A percentile compares a stretch with the other conserved stretches of the same genome.
Conservation (phyloP, 2,797 vertebrate genomes). For the Sphaeramia orbicularis region DNA sequence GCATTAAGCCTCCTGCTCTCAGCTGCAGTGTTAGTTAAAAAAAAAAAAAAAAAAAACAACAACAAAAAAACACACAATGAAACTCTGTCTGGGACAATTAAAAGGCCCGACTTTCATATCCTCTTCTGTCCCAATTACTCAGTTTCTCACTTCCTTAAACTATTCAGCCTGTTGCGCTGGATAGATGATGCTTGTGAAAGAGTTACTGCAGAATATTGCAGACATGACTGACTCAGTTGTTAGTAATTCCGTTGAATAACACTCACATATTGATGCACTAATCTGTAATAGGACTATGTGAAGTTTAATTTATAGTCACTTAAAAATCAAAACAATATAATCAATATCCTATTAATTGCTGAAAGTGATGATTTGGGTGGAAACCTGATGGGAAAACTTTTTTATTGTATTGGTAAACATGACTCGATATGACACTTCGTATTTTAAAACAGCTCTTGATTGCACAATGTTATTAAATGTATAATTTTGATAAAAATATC, state of each 20-base stretch:
- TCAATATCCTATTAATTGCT: too few relatives aligned
- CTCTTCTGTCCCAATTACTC: conserved; percentile 47
- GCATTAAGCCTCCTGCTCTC: conserved; percentile 50
- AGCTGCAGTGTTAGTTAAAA: conserved; percentile 9
- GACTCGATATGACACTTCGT: too few relatives aligned
- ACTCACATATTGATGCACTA: neutral
- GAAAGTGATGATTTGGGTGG: too few relatives aligned
- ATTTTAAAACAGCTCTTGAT: too few relatives aligned
- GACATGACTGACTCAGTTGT: conserved; percentile 14
- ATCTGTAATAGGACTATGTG: conserved; percentile 15
- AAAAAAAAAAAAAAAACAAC: conserved; percentile 5
- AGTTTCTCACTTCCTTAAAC: conserved; percentile 38
- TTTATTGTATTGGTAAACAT: too few relatives aligned
- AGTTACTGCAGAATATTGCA: conserved; percentile 12
- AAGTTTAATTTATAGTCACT: neutral
- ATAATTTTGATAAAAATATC: too few relatives aligned
- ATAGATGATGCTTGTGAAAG: neutral
- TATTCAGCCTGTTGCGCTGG: conserved; percentile 36
- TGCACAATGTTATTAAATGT: too few relatives aligned
- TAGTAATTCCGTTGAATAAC: conserved; percentile 7
- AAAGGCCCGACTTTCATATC: conserved; percentile 65
- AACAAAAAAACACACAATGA: conserved; percentile 35
- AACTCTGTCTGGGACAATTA: conserved; percentile 63
- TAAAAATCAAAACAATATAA: neutral
- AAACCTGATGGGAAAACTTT: too few relatives aligned